phyloP scores from a whole-genome alignment of 2,113 vertebrate species.

The Apodemus sylvaticus region DNA sequence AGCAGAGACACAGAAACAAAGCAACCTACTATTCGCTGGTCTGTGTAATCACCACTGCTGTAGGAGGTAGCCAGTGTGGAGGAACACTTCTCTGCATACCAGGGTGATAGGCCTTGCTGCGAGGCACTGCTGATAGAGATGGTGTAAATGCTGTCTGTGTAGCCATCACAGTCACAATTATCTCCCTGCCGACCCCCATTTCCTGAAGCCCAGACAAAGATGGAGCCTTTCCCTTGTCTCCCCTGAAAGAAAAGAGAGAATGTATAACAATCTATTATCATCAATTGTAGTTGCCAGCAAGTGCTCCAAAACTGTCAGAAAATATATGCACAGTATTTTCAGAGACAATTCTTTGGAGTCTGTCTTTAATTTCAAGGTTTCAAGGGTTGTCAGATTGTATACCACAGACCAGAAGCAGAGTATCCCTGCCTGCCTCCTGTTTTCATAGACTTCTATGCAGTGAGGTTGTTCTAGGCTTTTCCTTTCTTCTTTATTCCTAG shows the following conservation, averaged over 20 bases:
- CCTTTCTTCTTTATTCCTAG: not conserved
- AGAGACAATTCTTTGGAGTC: not conserved
- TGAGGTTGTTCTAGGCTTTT: not conserved
- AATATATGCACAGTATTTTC: not conserved
- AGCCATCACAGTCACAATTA: constrained; percentile 98
- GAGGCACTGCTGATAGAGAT: constrained; percentile 99
- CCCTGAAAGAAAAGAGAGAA: constrained; percentile 86
- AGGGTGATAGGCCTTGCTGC: constrained; percentile 97
- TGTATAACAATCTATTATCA: not conserved
- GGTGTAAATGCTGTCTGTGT: constrained; percentile 99
- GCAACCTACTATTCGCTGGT: constrained; percentile 97
- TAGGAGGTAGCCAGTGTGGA: constrained; percentile 98
- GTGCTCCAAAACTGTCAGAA: not conserved
- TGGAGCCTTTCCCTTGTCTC: constrained; percentile 96
- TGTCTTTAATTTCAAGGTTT: not conserved
- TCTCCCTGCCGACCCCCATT: constrained; percentile 98
- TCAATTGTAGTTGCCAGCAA: fast-evolving
- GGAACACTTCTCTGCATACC: constrained; percentile 99
- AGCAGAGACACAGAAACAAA: constrained; percentile 59
- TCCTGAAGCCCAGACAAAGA: constrained; percentile 99
- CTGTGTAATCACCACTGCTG: constrained; percentile 98
- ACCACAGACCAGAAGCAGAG: not conserved
- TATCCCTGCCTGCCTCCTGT: not conserved
- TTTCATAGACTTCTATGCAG: not conserved
- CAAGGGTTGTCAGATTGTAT: not conserved